Evolutionary conservation across 2,113 vertebrate species (phyloP).

Genomic region (Brachionichthys hirsutus): DNA sequence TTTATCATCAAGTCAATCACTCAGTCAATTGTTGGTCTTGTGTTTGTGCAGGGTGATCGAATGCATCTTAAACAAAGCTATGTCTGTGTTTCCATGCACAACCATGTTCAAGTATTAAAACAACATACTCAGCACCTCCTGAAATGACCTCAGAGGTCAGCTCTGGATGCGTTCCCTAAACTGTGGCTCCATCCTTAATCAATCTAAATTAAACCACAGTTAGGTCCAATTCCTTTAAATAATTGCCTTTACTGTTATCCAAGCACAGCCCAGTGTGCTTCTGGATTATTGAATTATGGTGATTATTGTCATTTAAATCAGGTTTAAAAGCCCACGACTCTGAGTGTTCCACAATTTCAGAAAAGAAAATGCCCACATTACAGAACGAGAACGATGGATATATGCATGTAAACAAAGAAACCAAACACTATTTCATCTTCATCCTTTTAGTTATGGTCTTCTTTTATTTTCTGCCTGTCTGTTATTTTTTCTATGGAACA

Average conservation of each 20-base stretch:
- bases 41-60: slow-evolving; percentile 30
- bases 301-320: no score
- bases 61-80: slow-evolving; percentile 27
- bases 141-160: no score
- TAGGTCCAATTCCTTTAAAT: background rate
- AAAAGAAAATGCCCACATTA: background rate
- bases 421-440: slow-evolving; percentile 7
- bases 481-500: slow-evolving; percentile 33
- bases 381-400: background rate
- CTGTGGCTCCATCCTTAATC: slow-evolving; percentile 10
- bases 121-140: no score
- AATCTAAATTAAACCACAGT: background rate
- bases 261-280: background rate
- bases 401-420: slow-evolving; percentile 36
- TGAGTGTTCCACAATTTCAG: background rate
- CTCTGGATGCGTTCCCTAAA: background rate
- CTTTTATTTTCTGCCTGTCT: slow-evolving; percentile 28
- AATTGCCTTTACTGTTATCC: slow-evolving; percentile 15
- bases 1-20: slow-evolving; percentile 36
- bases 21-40: slow-evolving; percentile 24
- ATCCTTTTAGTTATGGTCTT: slow-evolving; percentile 19
- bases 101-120: no score
- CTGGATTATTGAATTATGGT: background rate
- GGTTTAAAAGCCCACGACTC: no score
- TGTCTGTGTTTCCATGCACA: slow-evolving; percentile 34